Evolutionary conservation across 2,888 invertebrate genomes (phyloP).

Genomic region (Polydesmus complanatus): DNA sequence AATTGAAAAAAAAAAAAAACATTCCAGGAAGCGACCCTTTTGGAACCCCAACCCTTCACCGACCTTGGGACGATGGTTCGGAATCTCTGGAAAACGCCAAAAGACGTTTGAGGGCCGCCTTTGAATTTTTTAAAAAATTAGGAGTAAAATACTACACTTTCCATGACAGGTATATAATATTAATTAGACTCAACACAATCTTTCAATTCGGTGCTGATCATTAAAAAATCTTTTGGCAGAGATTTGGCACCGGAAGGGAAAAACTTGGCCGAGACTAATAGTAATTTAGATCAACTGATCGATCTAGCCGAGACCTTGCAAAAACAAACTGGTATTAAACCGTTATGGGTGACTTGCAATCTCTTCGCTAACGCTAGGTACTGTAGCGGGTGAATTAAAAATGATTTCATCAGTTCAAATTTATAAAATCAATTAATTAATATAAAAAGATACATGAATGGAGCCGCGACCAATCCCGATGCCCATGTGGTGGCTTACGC

Average conservation of each 20-base stretch:
- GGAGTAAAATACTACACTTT: constrained; percentile 49
- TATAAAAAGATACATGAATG: constrained; percentile 41
- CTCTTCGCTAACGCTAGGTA: constrained; percentile 46
- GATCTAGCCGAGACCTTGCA: constrained; percentile 43
- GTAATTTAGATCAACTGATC: constrained; percentile 43
- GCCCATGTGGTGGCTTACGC: constrained; percentile 44
- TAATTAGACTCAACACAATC: too few relatives aligned
- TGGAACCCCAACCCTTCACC: constrained; percentile 29
- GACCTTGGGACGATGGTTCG: constrained; percentile 46
- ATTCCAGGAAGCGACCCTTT: constrained; percentile 36
- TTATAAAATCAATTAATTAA: not conserved
- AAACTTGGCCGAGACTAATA: constrained; percentile 41
- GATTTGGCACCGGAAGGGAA: constrained; percentile 45
- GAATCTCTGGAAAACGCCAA: constrained; percentile 44
- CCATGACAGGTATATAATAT: constrained; percentile 42
- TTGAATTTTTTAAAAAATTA: constrained; percentile 48
- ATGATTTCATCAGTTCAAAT: not conserved
- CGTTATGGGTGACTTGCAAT: constrained; percentile 50
- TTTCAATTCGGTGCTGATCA: not conserved
- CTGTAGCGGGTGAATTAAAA: not conserved
- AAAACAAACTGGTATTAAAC: constrained; percentile 42
- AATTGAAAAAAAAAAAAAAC: too few relatives aligned
- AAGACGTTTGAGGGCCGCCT: constrained; percentile 43
- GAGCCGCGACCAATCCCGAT: constrained; percentile 47
- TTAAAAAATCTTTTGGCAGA: constrained; percentile 24